Percentiles rank a stretch among this genome's conserved stretches.
These are phyloP conservation scores for Pseudomyrmex flavicornis DNA, from an alignment of 1,140 invertebrate genomes.

Conservation along the genomic window DNA sequence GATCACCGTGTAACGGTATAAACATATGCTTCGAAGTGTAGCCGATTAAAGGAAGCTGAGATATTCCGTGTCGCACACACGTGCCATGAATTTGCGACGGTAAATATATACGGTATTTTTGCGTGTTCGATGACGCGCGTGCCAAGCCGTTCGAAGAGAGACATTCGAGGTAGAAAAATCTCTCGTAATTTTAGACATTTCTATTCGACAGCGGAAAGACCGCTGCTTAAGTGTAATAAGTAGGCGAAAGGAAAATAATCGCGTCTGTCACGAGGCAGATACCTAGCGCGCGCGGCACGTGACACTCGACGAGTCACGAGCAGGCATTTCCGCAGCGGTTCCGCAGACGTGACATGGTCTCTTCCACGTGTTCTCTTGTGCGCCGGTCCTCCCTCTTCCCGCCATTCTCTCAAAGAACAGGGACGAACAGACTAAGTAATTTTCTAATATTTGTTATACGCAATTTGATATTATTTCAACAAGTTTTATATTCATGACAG, in stretches of 20 bases:
- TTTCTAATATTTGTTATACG: background rate
- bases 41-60: conserved; percentile 23
- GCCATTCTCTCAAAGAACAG: conserved; percentile 19
- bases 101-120: conserved; percentile 25
- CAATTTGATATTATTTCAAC: background rate
- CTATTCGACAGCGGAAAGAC: background rate
- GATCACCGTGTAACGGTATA: conserved; percentile 30
- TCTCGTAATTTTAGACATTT: conserved; percentile 13
- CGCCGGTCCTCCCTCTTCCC: conserved; percentile 54
- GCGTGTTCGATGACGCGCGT: background rate
- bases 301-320: conserved; percentile 77
- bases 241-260: conserved; percentile 72
- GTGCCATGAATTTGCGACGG: conserved; percentile 9
- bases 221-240: conserved; percentile 47
- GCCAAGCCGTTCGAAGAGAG: background rate
- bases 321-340: conserved; percentile 80
- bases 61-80: conserved; percentile 1
- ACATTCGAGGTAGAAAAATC: background rate
- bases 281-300: conserved; percentile 70
- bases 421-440: conserved; percentile 6
- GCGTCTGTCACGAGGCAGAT: conserved; percentile 66
- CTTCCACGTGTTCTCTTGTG: conserved; percentile 57
- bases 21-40: background rate
- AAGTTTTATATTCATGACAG: background rate
- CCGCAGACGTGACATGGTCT: conserved; percentile 79